Evolutionary conservation across 2,888 invertebrate species (phyloP).

Genomic region (Drosophila atripex): DNA sequence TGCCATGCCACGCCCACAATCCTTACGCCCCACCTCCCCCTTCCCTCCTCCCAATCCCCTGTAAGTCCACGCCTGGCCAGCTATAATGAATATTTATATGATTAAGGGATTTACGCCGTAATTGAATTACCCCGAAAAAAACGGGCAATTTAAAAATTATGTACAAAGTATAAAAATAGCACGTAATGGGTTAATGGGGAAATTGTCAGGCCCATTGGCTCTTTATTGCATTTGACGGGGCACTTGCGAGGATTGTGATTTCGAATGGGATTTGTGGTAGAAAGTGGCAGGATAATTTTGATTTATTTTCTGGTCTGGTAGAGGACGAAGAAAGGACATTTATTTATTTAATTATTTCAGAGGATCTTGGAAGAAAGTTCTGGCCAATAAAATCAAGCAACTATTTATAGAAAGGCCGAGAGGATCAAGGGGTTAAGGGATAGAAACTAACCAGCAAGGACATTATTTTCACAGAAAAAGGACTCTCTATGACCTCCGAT

Average conservation of each 20-base stretch:
- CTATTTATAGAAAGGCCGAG: too few species aligned
- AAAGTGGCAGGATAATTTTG: too few species aligned
- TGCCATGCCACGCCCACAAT: too few species aligned
- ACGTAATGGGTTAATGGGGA: conserved; percentile 37
- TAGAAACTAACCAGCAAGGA: conserved; percentile 5
- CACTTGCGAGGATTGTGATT: not conserved
- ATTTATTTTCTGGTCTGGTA: too few species aligned
- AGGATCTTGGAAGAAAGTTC: too few species aligned
- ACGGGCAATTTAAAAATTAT: conserved; percentile 19
- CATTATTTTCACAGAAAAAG: conserved; percentile 8
- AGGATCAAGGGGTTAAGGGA: too few species aligned
- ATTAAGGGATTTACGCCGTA: conserved; percentile 72
- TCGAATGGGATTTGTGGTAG: not conserved
- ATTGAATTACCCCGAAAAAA: conserved; percentile 60
- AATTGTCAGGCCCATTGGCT: conserved; percentile 23
- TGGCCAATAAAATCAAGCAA: too few species aligned
- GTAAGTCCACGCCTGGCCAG: conserved; percentile 40
- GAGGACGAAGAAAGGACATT: too few species aligned
- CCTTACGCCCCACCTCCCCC: too few species aligned
- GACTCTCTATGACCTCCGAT: conserved; percentile 6
- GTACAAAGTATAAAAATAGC: conserved; percentile 6
- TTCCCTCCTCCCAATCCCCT: too few species aligned
- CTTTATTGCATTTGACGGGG: not conserved
- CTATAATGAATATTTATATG: conserved; percentile 78
- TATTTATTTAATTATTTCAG: too few species aligned